phyloP scores from a whole-genome alignment of 2,797 vertebrate genomes.

The Onychomys torridus region DNA sequence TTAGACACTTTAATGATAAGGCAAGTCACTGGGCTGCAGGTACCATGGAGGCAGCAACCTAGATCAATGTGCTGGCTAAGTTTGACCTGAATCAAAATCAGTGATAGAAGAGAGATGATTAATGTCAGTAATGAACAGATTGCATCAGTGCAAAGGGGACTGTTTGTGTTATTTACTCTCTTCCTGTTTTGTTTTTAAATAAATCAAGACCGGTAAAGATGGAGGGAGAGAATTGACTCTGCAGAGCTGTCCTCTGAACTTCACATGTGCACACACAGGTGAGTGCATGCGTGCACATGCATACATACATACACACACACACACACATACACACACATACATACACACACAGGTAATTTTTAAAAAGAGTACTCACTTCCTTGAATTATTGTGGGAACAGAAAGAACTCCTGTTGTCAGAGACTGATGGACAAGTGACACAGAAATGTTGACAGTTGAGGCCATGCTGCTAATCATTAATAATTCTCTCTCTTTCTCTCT shows the following conservation, averaged over 20 bases:
- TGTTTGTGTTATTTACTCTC: neutral
- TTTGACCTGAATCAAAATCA: constrained; percentile 4
- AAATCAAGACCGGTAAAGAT: neutral
- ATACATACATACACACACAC: too few species aligned
- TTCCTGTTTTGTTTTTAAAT: neutral
- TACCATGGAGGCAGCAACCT: neutral
- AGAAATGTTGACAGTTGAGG: neutral
- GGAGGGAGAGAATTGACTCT: neutral
- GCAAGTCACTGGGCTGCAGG: neutral
- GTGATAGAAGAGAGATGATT: neutral
- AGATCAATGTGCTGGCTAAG: neutral
- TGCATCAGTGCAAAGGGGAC: neutral
- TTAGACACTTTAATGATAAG: neutral
- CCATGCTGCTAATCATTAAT: neutral
- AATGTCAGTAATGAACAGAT: neutral
- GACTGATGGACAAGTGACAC: neutral
- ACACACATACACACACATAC: neutral
- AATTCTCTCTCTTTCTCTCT: neutral
- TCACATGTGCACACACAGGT: too few species aligned
- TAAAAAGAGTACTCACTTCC: neutral
- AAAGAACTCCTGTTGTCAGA: neutral
- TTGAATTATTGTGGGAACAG: neutral
- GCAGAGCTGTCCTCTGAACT: neutral
- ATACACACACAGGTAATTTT: neutral
- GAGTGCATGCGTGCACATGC: too few species aligned